Percentiles rank a stretch among this genome's conserved stretches.
phyloP scores from a whole-genome alignment of 2,888 invertebrate genomes.

The Toxonevra muliebris region DNA sequence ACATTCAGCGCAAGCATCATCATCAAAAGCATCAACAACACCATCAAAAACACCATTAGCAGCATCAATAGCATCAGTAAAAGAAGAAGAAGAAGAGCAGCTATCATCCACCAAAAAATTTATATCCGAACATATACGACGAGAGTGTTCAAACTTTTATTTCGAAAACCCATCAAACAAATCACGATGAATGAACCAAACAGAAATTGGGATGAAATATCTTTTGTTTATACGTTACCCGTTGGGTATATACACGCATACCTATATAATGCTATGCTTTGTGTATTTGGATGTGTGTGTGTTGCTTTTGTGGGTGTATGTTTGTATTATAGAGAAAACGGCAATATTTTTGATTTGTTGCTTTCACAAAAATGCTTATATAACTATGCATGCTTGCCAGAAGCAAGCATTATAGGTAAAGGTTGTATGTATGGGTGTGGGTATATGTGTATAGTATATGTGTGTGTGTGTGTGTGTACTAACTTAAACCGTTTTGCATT shows the following conservation, averaged over 20 bases:
- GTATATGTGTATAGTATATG: no score
- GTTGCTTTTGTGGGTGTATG: not conserved
- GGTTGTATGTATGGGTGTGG: no score
- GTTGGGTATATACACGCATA: no score
- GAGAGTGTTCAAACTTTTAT: no score
- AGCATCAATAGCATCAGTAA: not conserved
- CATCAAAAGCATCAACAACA: not conserved
- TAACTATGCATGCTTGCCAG: not conserved
- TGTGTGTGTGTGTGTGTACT: no score
- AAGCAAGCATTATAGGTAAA: not conserved
- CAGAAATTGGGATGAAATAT: not conserved
- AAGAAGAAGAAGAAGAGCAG: not conserved
- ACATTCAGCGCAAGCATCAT: not conserved
- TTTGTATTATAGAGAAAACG: not conserved
- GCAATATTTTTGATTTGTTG: slow-evolving; percentile 26
- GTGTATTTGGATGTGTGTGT: not conserved
- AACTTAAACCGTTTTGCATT: no score
- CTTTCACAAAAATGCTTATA: not conserved
- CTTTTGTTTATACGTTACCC: no score
- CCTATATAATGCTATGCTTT: not conserved
- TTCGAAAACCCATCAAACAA: not conserved
- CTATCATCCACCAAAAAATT: no score
- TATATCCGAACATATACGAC: no score
- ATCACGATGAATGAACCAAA: not conserved
- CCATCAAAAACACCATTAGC: not conserved